Evolutionary conservation across 2,888 invertebrate genomes (phyloP).

Genomic region (Drosophila affinis): DNA sequence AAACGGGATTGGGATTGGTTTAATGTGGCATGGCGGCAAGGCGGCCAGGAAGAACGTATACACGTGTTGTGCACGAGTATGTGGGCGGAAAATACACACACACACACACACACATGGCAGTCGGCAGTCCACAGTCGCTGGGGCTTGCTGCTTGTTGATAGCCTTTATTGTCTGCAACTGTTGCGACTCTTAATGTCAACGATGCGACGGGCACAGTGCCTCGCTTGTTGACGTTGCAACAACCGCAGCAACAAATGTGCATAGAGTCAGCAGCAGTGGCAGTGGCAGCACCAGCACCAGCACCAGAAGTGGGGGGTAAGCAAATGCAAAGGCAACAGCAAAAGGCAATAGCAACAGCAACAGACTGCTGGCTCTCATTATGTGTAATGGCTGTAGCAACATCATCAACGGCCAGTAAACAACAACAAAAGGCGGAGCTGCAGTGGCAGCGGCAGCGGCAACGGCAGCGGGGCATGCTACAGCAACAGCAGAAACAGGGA

Average conservation of each 20-base stretch:
- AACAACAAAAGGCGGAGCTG: conserved; percentile 31
- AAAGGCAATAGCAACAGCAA: conserved; percentile 30
- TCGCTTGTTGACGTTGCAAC: conserved; percentile 58
- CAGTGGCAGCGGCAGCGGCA: conserved; percentile 28
- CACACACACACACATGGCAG: conserved; percentile 47
- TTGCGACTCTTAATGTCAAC: conserved; percentile 75
- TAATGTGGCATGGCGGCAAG: conserved; percentile 48
- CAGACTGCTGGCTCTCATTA: conserved; percentile 67
- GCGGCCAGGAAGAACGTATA: conserved; percentile 34
- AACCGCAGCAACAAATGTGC: conserved; percentile 76
- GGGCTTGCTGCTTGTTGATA: conserved; percentile 54
- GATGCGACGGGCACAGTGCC: conserved; percentile 7
- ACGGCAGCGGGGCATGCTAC: conserved; percentile 11
- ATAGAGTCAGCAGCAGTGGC: conserved; percentile 41
- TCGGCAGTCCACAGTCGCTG: conserved; percentile 8
- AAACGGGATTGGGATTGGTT: conserved; percentile 32
- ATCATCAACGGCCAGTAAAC: conserved; percentile 46
- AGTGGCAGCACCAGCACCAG: background rate
- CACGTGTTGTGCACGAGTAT: conserved; percentile 64
- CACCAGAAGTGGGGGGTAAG: conserved; percentile 10
- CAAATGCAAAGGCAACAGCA: conserved; percentile 31
- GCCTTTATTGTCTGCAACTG: conserved; percentile 70
- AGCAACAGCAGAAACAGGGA: conserved; percentile 24
- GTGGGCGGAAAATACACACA: conserved; percentile 50
- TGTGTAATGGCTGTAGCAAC: conserved; percentile 68